Evolutionary conservation across 2,113 vertebrate genomes (phyloP).

Genomic region (Bothrops jararaca): DNA sequence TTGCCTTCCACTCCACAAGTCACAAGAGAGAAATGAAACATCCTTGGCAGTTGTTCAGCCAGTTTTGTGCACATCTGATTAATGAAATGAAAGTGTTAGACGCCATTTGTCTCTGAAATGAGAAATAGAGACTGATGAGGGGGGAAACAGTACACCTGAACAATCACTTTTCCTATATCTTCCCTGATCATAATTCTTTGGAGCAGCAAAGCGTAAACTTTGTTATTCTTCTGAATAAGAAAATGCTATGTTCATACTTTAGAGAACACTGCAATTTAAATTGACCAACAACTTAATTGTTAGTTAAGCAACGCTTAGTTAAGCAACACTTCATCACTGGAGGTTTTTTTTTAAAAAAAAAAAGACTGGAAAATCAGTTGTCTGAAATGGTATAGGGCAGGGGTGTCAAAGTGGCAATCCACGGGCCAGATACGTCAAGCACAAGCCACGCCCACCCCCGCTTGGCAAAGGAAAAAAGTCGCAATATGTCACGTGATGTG

Average conservation of each 20-base stretch:
- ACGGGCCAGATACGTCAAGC: too few relatives aligned
- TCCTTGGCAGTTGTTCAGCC: background rate
- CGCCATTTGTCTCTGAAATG: background rate
- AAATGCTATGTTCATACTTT: background rate
- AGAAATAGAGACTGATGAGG: background rate
- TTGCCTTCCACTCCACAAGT: slow-evolving; percentile 16
- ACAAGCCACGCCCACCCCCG: too few relatives aligned
- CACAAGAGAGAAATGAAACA: slow-evolving; percentile 1
- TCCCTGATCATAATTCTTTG: background rate
- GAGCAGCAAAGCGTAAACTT: background rate
- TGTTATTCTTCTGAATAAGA: background rate
- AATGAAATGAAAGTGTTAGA: background rate
- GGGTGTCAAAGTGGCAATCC: too few relatives aligned
- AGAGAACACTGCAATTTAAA: background rate
- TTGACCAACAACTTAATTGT: background rate
- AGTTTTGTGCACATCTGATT: background rate
- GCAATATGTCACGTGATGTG: too few relatives aligned
- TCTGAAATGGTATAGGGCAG: too few relatives aligned
- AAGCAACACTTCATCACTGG: too few relatives aligned
- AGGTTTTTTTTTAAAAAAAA: too few relatives aligned
- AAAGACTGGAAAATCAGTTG: too few relatives aligned
- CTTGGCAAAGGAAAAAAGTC: too few relatives aligned
- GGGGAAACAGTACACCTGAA: background rate
- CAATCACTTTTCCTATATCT: background rate
- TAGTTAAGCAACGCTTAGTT: too few relatives aligned